These are phyloP conservation scores for Hephaestus fuliginosus DNA, from an alignment of 2,797 vertebrate species.

Conservation along the genomic window DNA sequence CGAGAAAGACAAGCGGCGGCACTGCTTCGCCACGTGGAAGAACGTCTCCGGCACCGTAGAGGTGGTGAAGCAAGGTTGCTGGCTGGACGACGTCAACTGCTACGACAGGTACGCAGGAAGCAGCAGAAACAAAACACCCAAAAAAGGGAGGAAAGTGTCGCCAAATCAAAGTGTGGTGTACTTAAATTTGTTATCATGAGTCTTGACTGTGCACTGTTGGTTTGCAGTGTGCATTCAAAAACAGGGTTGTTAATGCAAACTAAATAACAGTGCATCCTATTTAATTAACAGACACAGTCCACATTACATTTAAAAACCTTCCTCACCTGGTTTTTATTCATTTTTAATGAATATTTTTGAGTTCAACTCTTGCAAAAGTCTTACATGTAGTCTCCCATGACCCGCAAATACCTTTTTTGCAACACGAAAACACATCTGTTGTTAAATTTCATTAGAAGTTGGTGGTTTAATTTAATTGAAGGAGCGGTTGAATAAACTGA, in stretches of 20 bases:
- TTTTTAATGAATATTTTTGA: not conserved
- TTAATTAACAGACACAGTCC: no score
- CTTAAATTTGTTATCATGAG: no score
- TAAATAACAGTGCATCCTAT: no score
- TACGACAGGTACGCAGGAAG: constrained; percentile 91
- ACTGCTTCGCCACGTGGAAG: constrained; percentile 99
- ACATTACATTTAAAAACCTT: not conserved
- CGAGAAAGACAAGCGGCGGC: constrained; percentile 95
- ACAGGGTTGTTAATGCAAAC: no score
- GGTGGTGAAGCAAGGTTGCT: constrained; percentile 97
- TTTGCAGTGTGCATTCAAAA: no score
- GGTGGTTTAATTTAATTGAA: not conserved
- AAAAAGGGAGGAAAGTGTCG: not conserved
- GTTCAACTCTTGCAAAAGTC: not conserved
- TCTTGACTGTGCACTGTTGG: no score
- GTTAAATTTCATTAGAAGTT: not conserved
- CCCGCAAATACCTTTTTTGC: not conserved
- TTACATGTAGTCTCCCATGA: not conserved
- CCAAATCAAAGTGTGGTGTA: no score
- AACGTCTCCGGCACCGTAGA: constrained; percentile 95
- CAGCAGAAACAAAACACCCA: not conserved
- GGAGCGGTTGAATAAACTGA: not conserved
- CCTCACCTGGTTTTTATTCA: not conserved
- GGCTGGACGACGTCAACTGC: constrained; percentile 98
- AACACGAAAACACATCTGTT: not conserved